Conservation (phyloP, 2,797 vertebrate species). For the Thunnus albacares region DNA sequence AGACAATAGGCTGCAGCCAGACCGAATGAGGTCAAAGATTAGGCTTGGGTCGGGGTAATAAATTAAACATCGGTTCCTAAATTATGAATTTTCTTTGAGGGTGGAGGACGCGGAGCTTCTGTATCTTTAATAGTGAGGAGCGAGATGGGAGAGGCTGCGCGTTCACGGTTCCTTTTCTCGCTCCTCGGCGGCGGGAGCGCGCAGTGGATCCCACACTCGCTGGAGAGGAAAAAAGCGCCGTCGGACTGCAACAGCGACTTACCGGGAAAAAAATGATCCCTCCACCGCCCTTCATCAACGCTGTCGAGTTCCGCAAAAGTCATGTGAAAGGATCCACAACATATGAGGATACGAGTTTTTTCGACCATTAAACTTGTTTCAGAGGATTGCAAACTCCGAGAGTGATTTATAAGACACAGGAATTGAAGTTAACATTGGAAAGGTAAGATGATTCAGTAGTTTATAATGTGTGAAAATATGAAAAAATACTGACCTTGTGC, state of each 20-base stretch:
- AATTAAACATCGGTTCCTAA: conserved; percentile 80
- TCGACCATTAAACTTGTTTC: conserved; percentile 69
- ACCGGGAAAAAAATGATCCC: conserved; percentile 83
- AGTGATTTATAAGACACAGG: conserved; percentile 53
- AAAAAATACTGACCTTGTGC: not conserved
- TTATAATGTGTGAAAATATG: not conserved
- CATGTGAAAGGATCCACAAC: conserved; percentile 65
- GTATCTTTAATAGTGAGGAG: conserved; percentile 82
- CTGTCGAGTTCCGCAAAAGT: conserved; percentile 63
- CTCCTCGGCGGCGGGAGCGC: conserved; percentile 80
- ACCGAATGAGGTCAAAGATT: conserved; percentile 77
- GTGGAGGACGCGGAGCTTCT: conserved; percentile 67
- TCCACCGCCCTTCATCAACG: conserved; percentile 64
- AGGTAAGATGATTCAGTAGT: conserved; percentile 77
- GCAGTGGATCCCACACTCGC: conserved; percentile 74
- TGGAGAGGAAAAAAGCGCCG: conserved; percentile 73
- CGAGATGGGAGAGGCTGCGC: conserved; percentile 89
- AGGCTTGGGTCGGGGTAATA: conserved; percentile 53
- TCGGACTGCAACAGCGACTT: conserved; percentile 73
- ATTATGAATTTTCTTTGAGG: conserved; percentile 80
- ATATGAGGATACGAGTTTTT: conserved; percentile 61
- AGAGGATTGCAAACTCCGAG: conserved; percentile 65
- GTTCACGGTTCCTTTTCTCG: conserved; percentile 76
- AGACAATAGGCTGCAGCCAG: conserved; percentile 50
- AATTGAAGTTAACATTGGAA: conserved; percentile 64